Evolutionary conservation across 2,113 vertebrate species (phyloP).

Genomic region (Copsychus sechellarum): DNA sequence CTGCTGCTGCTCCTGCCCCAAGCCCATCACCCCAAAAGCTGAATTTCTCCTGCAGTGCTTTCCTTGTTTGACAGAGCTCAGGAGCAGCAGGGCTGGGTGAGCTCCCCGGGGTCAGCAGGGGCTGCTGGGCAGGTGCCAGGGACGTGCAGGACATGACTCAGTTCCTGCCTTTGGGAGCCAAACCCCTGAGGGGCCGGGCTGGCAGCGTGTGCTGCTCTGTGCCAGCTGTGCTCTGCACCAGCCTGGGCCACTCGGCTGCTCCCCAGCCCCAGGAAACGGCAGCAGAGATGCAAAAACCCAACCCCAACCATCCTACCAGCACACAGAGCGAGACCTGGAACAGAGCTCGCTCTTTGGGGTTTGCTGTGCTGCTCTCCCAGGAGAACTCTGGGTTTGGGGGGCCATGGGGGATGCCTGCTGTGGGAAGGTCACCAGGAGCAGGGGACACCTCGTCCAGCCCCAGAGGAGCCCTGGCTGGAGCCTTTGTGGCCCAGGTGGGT

Average conservation of each 20-base stretch:
- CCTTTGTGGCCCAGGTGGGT: rapidly evolving
- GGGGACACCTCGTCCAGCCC: neutral
- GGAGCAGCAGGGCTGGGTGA: neutral
- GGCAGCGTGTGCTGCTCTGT: neutral
- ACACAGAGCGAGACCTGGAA: rapidly evolving
- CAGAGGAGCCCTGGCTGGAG: neutral
- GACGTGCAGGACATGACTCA: neutral
- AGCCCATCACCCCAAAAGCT: neutral
- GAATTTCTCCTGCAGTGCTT: neutral
- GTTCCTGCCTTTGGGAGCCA: neutral
- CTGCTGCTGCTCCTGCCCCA: neutral
- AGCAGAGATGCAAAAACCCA: neutral
- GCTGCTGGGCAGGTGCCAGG: neutral
- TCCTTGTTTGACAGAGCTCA: rapidly evolving
- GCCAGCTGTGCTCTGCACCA: neutral
- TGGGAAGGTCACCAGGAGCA: neutral
- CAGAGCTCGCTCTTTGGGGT: rapidly evolving
- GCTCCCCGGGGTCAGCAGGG: neutral
- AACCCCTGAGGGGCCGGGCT: neutral
- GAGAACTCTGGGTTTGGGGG: neutral
- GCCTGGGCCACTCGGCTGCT: neutral
- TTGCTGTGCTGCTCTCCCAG: neutral
- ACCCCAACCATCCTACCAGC: neutral
- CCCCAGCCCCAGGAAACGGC: neutral
- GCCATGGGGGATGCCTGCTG: neutral